Evolutionary conservation across 1,140 invertebrate species (phyloP).

Genomic region (Alviniconcha marisindica): DNA sequence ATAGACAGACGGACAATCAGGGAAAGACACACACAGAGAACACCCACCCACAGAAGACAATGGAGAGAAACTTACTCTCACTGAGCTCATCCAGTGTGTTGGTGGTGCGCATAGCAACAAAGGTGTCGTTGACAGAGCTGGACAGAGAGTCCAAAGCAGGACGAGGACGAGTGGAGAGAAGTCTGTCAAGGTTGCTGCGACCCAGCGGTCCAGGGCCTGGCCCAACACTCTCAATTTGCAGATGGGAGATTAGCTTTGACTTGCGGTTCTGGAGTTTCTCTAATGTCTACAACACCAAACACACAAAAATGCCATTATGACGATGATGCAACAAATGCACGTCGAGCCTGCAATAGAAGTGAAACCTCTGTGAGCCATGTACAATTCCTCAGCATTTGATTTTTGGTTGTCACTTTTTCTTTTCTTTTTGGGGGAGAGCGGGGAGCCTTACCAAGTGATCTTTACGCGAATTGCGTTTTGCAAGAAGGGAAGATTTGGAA

Average conservation of each 20-base stretch:
- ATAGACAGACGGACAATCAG: too few species aligned
- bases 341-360: background rate
- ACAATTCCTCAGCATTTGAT: background rate
- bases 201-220: background rate
- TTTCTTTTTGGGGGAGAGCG: too few species aligned
- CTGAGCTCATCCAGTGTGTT: conserved; percentile 43
- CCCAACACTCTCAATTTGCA: conserved; percentile 61
- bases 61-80: too few species aligned
- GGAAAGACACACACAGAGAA: too few species aligned
- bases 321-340: background rate
- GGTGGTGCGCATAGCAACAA: conserved; percentile 46
- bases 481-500: background rate
- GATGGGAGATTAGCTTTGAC: conserved; percentile 82
- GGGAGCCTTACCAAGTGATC: too few species aligned
- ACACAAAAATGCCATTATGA: background rate
- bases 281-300: conserved; percentile 49
- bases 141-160: conserved; percentile 26
- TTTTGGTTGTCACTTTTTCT: background rate
- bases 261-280: conserved; percentile 82
- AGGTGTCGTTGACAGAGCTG: conserved; percentile 41
- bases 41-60: too few species aligned
- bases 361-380: conserved; percentile 21
- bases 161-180: conserved; percentile 19
- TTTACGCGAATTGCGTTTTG: background rate
- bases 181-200: conserved; percentile 20